phyloP scores from a whole-genome alignment of 2,797 vertebrate genomes.

The Lutjanus argentimaculatus region DNA sequence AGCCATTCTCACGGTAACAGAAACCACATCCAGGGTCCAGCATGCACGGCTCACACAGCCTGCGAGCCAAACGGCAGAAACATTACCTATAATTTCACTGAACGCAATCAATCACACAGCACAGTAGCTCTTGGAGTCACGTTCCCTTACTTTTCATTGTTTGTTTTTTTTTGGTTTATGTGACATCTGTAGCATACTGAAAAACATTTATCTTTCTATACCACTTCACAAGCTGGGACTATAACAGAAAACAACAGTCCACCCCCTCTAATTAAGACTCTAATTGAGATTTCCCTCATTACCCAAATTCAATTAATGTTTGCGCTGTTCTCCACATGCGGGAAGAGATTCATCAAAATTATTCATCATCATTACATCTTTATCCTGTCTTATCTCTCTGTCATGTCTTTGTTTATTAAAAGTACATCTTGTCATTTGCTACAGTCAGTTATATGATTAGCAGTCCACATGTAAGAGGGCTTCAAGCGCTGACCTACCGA shows the following conservation, averaged over 20 bases:
- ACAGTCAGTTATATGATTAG: not conserved
- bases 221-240: not conserved
- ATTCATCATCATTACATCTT: slow-evolving; percentile 13
- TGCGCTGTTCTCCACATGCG: not conserved
- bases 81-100: not conserved
- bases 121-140: not conserved
- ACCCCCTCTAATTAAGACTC: not conserved
- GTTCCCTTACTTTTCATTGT: not conserved
- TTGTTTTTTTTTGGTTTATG: too few relatives aligned
- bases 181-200: not conserved
- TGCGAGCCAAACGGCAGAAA: slow-evolving; percentile 62
- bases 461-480: not conserved
- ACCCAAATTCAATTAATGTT: slow-evolving; percentile 26
- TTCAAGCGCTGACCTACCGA: not conserved
- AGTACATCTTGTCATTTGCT: not conserved
- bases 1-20: slow-evolving; percentile 94
- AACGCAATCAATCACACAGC: not conserved
- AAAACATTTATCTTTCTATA: not conserved
- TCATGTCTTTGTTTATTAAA: slow-evolving; percentile 14
- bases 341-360: slow-evolving; percentile 23
- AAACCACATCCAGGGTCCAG: slow-evolving; percentile 96
- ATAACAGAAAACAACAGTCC: not conserved
- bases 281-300: slow-evolving; percentile 34
- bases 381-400: not conserved
- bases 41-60: slow-evolving; percentile 96